phyloP scores from a whole-genome alignment of 1,140 invertebrate genomes.

The Nasonia vitripennis region DNA sequence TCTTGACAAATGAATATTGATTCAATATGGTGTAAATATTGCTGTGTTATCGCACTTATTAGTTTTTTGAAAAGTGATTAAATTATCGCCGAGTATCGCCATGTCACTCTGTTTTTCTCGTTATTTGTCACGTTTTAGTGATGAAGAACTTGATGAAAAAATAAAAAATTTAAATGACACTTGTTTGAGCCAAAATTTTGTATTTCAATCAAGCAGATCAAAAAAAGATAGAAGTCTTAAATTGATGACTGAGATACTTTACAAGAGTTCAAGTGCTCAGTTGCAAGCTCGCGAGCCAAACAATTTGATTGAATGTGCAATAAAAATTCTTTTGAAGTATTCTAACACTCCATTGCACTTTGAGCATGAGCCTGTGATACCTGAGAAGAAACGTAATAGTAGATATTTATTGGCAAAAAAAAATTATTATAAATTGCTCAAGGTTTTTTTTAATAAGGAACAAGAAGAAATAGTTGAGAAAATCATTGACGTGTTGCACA shows the following conservation, averaged over 20 bases:
- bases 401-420: slow-evolving; percentile 57
- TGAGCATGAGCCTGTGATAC: slow-evolving; percentile 21
- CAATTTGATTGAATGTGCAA: slow-evolving; percentile 55
- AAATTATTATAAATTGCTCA: slow-evolving; percentile 61
- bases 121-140: slow-evolving; percentile 44
- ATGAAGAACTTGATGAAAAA: slow-evolving; percentile 51
- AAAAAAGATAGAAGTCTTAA: slow-evolving; percentile 52
- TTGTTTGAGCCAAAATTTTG: neutral
- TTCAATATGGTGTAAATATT: neutral
- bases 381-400: slow-evolving; percentile 57
- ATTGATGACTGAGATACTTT: slow-evolving; percentile 54
- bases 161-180: slow-evolving; percentile 42
- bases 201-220: slow-evolving; percentile 25
- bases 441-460: slow-evolving; percentile 54
- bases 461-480: slow-evolving; percentile 56
- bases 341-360: slow-evolving; percentile 48
- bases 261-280: slow-evolving; percentile 56
- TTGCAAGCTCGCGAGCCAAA: slow-evolving; percentile 54
- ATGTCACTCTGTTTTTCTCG: slow-evolving; percentile 53
- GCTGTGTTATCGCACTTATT: neutral
- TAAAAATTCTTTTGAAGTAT: slow-evolving; percentile 58
- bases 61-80: neutral
- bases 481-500: slow-evolving; percentile 58
- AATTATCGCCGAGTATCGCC: slow-evolving; percentile 16
- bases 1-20: slow-evolving; percentile 35